Base-by-base conservation (phyloP, 2,888 invertebrate species). In the Rhodophaea formosa region DNA sequence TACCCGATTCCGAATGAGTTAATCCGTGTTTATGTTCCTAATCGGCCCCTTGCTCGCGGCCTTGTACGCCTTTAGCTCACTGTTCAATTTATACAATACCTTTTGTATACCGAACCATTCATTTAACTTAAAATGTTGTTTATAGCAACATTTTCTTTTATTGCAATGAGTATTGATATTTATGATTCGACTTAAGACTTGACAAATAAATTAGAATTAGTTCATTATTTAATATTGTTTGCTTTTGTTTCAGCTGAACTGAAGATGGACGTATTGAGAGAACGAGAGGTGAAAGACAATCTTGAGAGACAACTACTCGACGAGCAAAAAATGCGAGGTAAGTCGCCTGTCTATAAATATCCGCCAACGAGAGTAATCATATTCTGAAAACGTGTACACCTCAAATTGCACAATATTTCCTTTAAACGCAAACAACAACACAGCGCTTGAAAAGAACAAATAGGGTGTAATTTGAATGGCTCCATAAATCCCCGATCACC, bases 321-420 rank as follows among this genome's bases (percentile, higher is more conserved):
- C 81, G 98, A 98, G 88, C 96, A 97, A 91, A 98, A 97, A 94
- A 94, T 96, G 86, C 94, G 97, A 95, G 96, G 98, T 98, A 91
- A 95, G 97, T 93, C 49, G 55, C 23, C 15, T 16, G 8, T 32
- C 49, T 32, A 53, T 53, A 46, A 56, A 53, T 35, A 53, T 52
- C 35, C 23, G 12, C 16, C 44, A 44, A 32, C 51, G n/a, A 51
- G 51, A 35, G 51, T 35, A 51, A 51, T 51, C 51, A 49, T 57
- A 16, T 44, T 49, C 52, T 47, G 43, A 32, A 39, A 51, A 44
- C 32, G 39, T 49, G 49, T 49, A 43, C 49, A 49, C 42, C 42
- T 56, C 49, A 49, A 57, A 53, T 56, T 56, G 43, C 56, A 47
- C 49, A 29, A 49, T 49, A 47, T 56, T 64, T 63, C 63, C 68